A percentile compares a stretch with the other conserved stretches of the same genome.
These are phyloP conservation scores for Choristoneura rosaceana DNA, from an alignment of 2,888 invertebrate species.

Conservation along the genomic window DNA sequence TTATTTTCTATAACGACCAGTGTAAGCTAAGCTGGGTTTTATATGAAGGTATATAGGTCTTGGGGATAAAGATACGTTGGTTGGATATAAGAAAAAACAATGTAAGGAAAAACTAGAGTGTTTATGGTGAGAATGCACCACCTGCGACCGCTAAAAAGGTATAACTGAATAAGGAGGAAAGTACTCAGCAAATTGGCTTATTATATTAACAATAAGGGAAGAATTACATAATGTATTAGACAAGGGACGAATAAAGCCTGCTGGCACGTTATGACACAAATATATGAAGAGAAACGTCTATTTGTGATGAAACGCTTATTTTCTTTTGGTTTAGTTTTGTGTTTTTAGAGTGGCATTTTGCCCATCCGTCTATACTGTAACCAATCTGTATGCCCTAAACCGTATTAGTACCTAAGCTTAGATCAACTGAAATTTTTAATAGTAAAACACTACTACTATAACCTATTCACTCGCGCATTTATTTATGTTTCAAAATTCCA, in stretches of 20 bases:
- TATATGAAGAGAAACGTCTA: background rate
- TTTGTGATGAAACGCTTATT: background rate
- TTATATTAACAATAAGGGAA: conserved; percentile 13
- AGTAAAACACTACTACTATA: too few species aligned
- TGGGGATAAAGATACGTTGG: conserved; percentile 11
- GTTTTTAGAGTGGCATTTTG: too few species aligned
- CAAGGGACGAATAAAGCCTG: background rate
- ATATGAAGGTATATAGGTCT: background rate
- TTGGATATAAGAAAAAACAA: conserved; percentile 6
- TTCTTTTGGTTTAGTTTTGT: background rate
- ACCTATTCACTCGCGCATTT: too few species aligned
- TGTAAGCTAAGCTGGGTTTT: background rate
- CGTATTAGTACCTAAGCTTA: too few species aligned
- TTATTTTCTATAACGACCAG: conserved; percentile 11
- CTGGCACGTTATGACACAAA: background rate
- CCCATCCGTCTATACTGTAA: too few species aligned
- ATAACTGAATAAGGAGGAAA: conserved; percentile 21
- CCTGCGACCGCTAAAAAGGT: conserved; percentile 28
- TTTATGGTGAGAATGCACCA: conserved; percentile 14
- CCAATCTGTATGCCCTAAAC: too few species aligned
- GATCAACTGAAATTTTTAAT: background rate
- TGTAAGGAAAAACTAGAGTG: conserved; percentile 23
- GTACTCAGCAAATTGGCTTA: conserved; percentile 26
- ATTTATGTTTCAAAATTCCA: too few species aligned
- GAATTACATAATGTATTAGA: conserved; percentile 7